A percentile compares a stretch with the other conserved stretches of the same genome.
Conservation (phyloP, 2,888 invertebrate genomes). For the Plagiodera versicolora region DNA sequence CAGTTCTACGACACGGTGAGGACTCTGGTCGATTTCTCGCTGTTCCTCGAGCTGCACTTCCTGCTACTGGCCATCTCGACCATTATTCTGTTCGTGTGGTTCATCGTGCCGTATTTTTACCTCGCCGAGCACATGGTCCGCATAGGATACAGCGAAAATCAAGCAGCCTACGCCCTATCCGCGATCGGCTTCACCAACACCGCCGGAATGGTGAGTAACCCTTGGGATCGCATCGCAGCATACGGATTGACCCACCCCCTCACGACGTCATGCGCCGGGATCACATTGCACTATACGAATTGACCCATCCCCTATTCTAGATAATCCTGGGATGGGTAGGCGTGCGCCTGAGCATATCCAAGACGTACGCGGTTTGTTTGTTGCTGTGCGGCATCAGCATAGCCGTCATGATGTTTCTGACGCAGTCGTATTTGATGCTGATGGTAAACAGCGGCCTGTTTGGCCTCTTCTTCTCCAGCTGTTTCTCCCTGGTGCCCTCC, state of each 20-base stretch:
- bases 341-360: constrained; percentile 80
- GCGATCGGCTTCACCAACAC: constrained; percentile 88
- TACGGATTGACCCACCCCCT: too few relatives aligned
- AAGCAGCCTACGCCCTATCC: constrained; percentile 79
- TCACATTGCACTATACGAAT: too few relatives aligned
- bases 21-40: constrained; percentile 77
- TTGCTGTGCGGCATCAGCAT: constrained; percentile 67
- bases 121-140: constrained; percentile 81
- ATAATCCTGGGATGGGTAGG: constrained; percentile 86
- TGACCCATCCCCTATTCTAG: constrained; percentile 58
- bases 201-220: constrained; percentile 82
- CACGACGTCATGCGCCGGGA: too few relatives aligned
- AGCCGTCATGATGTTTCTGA: constrained; percentile 59
- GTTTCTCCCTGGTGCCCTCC: constrained; percentile 88
- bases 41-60: constrained; percentile 77
- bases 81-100: constrained; percentile 87
- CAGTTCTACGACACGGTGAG: constrained; percentile 67
- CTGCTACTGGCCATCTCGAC: constrained; percentile 82
- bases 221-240: too few relatives aligned
- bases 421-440: constrained; percentile 49
- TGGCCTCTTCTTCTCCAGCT: constrained; percentile 89
- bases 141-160: constrained; percentile 66
- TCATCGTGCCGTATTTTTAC: constrained; percentile 94
- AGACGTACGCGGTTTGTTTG: constrained; percentile 80
- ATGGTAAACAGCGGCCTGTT: constrained; percentile 62